phyloP scores from a whole-genome alignment of 1,140 invertebrate species.

The Pseudomyrmex dendroicus region DNA sequence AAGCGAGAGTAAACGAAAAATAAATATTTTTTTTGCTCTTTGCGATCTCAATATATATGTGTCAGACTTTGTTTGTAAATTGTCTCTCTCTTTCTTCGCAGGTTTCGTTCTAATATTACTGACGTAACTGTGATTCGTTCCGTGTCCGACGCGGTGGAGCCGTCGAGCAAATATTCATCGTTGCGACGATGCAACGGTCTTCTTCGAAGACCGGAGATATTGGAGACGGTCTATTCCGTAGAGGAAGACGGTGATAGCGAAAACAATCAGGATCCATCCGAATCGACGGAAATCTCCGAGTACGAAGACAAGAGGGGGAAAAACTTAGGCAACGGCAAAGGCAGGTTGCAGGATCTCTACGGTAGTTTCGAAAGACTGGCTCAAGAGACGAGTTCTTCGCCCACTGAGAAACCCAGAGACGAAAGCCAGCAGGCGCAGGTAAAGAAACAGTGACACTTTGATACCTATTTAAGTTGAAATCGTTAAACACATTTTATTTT shows the following conservation, averaged over 20 bases:
- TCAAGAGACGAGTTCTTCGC: constrained; percentile 77
- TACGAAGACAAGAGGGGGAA: constrained; percentile 77
- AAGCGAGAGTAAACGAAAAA: no score
- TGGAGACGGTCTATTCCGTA: constrained; percentile 94
- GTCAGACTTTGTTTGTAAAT: background rate
- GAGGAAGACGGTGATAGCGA: constrained; percentile 91
- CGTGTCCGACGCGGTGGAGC: constrained; percentile 92
- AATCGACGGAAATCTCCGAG: constrained; percentile 78
- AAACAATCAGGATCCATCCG: constrained; percentile 86
- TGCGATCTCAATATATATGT: no score
- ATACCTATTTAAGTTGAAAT: background rate
- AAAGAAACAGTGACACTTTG: background rate
- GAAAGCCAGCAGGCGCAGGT: constrained; percentile 84
- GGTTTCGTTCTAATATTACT: constrained; percentile 83
- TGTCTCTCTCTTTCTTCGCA: constrained; percentile 51
- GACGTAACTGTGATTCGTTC: constrained; percentile 91
- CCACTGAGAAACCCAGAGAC: constrained; percentile 78
- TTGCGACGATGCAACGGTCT: constrained; percentile 90
- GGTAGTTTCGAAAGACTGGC: constrained; percentile 84
- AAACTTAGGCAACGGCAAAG: constrained; percentile 76
- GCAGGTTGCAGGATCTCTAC: constrained; percentile 81
- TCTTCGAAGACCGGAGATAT: constrained; percentile 90
- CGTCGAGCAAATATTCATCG: constrained; percentile 90
- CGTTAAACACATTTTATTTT: background rate
- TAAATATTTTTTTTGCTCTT: no score